Base-by-base conservation (phyloP, 1,140 invertebrate species). In the Ceratoteleas bidentatus region DNA sequence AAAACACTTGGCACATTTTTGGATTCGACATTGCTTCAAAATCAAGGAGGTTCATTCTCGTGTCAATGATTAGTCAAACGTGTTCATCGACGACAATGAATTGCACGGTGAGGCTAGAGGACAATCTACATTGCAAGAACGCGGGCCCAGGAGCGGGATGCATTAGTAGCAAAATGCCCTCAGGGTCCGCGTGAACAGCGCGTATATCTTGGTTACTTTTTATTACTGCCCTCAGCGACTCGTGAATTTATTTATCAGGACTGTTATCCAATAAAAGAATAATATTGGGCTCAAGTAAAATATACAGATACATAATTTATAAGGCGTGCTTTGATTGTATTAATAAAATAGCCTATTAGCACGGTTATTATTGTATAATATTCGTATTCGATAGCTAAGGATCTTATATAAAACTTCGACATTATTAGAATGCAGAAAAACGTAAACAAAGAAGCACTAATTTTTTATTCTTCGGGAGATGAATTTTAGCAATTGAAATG, bases 131-230 rank as follows among this genome's bases (percentile, higher is more conserved):
- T 56, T 62, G 79, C 83, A 83, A 75, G 74, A 84, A 83, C 86
- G 82, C 85, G 86, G 83, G 86, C 84, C 87, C 85, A 86, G 72
- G 50, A 81, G 64, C 76, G 76, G 82, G 82, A 83, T 88, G 87
- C 88, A 87, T 90, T 89, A 88, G 86, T 84, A 80, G 83, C 87
- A 82, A 86, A 88, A 89, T 86, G 81, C 85, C 85, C 87, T 82
- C 79, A 62, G 60, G 85, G 85, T 84, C 76, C 60, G 79, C 57
- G 75, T 78, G 70, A 66, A 79, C 72, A 75, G 32, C 80, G 83
- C 81, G 87, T 89, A 88, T 88, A 88, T 88, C 88, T 86, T 87
- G 80, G 74, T 88, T 89, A 89, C 88, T 89, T 89, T 89, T 88
- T 89, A 87, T 88, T 84, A 87, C 78, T 78, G 74, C 83, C 77